phyloP scores from a whole-genome alignment of 2,888 invertebrate genomes.

The Electrophaes corylata region DNA sequence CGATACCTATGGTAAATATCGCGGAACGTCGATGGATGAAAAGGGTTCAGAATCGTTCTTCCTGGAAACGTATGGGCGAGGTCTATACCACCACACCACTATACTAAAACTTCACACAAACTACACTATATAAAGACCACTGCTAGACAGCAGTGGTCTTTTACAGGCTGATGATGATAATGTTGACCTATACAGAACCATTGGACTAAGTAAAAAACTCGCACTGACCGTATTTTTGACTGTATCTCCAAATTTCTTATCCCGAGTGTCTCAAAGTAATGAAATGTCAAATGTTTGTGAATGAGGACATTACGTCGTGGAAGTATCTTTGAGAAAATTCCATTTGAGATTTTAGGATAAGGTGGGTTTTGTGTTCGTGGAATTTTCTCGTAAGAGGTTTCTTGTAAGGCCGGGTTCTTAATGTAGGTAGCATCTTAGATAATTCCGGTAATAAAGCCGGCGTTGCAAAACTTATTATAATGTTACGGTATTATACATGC shows the following conservation, averaged over 20 bases:
- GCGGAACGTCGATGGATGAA: too few relatives aligned
- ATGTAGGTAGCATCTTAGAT: not conserved
- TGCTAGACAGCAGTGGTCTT: too few relatives aligned
- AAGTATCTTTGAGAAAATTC: conserved; percentile 27
- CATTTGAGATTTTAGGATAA: conserved; percentile 24
- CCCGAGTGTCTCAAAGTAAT: conserved; percentile 38
- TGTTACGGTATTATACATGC: too few relatives aligned
- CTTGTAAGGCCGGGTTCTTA: not conserved
- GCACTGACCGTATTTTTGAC: not conserved
- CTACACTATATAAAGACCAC: too few relatives aligned
- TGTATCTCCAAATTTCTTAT: conserved; percentile 18
- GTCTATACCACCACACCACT: too few relatives aligned
- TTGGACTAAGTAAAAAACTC: not conserved
- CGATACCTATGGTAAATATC: too few relatives aligned
- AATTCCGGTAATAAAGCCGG: not conserved
- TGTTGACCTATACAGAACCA: not conserved
- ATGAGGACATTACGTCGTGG: conserved; percentile 34
- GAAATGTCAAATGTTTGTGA: conserved; percentile 46
- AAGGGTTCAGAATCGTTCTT: too few relatives aligned
- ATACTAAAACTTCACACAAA: too few relatives aligned
- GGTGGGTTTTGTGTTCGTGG: conserved; percentile 14
- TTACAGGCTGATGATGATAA: too few relatives aligned
- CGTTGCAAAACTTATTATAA: not conserved
- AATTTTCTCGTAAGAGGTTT: conserved; percentile 16
- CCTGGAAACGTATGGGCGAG: too few relatives aligned